phyloP scores from a whole-genome alignment of 2,797 vertebrate species.

The Acanthurus lineatus region DNA sequence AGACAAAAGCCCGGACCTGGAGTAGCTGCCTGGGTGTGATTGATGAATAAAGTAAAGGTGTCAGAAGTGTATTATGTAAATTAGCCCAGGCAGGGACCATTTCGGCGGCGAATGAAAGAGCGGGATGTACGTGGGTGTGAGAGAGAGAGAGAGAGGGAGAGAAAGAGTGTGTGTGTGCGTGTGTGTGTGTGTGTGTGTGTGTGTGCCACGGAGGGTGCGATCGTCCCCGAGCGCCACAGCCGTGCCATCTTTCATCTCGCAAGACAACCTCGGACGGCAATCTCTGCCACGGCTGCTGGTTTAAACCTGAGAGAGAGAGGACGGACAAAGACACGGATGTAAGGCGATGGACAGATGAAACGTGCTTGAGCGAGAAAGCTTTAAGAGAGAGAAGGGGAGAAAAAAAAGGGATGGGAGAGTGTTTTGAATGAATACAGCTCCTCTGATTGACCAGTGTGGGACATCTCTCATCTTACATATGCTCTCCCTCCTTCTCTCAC shows the following conservation, averaged over 20 bases:
- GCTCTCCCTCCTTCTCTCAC: conserved; percentile 46
- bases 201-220: conserved; percentile 80
- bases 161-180: conserved; percentile 64
- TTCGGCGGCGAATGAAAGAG: conserved; percentile 92
- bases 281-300: conserved; percentile 83
- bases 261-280: conserved; percentile 94
- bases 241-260: conserved; percentile 97
- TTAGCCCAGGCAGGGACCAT: conserved; percentile 98
- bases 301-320: conserved; percentile 45
- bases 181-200: conserved; percentile 27
- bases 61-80: conserved; percentile 99
- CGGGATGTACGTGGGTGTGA: conserved; percentile 76
- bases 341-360: conserved; percentile 66
- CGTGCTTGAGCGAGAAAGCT: conserved; percentile 36
- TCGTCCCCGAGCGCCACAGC: conserved; percentile 94
- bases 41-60: conserved; percentile 99
- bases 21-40: conserved; percentile 95
- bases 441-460: conserved; percentile 70
- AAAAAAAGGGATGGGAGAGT: conserved; percentile 37
- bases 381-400: conserved; percentile 46
- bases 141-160: conserved; percentile 64
- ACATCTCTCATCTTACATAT: conserved; percentile 57
- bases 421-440: conserved; percentile 48
- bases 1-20: conserved; percentile 98
- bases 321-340: conserved; percentile 48